Percentiles rank a stretch among this genome's conserved stretches.
phyloP scores from a whole-genome alignment of 2,888 invertebrate genomes.

The Shargacucullia verbasci region DNA sequence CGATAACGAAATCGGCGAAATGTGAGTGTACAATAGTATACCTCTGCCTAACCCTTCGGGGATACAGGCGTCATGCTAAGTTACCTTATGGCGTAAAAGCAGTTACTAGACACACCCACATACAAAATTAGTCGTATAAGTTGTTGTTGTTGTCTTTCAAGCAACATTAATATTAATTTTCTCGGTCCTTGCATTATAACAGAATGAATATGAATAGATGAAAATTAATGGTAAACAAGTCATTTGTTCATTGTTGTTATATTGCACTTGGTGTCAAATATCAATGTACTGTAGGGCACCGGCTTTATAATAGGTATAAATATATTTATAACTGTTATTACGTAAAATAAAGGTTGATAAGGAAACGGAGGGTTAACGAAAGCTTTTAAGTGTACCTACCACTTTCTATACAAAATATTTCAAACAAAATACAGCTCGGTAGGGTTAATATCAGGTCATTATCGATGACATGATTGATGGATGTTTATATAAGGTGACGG shows the following conservation, averaged over 20 bases:
- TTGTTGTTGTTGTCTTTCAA: conserved; percentile 43
- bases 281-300: conserved; percentile 23
- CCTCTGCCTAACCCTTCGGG: too few species aligned
- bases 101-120: too few species aligned
- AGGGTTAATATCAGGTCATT: conserved; percentile 30
- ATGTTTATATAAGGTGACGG: conserved; percentile 51
- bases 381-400: too few species aligned
- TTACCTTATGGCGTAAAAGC: too few species aligned
- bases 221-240: conserved; percentile 55
- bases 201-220: conserved; percentile 52
- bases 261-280: conserved; percentile 50
- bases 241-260: conserved; percentile 47
- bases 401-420: conserved; percentile 9
- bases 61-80: too few species aligned
- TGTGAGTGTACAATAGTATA: too few species aligned
- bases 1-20: too few species aligned
- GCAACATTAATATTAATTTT: conserved; percentile 53
- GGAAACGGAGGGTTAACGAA: conserved; percentile 6
- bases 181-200: conserved; percentile 27
- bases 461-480: conserved; percentile 47
- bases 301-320: conserved; percentile 11
- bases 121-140: too few species aligned
- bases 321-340: conserved; percentile 2
- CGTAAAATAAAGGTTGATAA: conserved; percentile 10
- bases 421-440: conserved; percentile 3